These are phyloP conservation scores for Umimayanthus chanpuru DNA, from an alignment of 92 coral and sea anemone genomes.

Conservation along the genomic window DNA sequence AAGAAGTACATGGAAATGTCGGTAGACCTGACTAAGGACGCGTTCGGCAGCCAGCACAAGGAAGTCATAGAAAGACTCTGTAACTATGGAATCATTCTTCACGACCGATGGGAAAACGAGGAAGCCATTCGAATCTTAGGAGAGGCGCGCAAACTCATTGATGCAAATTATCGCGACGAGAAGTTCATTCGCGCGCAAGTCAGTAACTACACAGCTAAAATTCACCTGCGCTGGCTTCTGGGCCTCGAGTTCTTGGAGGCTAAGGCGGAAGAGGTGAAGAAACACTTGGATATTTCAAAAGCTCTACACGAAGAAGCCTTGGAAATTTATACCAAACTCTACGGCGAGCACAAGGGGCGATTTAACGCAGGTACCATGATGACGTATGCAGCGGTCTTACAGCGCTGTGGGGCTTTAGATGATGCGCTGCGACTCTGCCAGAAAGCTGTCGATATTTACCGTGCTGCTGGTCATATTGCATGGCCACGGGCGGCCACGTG, in stretches of 20 bases:
- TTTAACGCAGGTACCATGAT: slow-evolving; percentile 78
- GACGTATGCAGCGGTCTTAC: slow-evolving; percentile 76
- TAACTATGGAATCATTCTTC: slow-evolving; percentile 83
- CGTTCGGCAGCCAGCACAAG: slow-evolving; percentile 59
- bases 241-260: slow-evolving; percentile 63
- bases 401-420: slow-evolving; percentile 61
- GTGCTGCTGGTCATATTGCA: slow-evolving; percentile 76
- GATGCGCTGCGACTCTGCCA: slow-evolving; percentile 63
- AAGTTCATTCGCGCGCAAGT: slow-evolving; percentile 67
- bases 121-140: slow-evolving; percentile 72
- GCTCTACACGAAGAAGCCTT: slow-evolving; percentile 74
- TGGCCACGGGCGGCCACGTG: slow-evolving; percentile 86
- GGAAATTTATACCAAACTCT: slow-evolving; percentile 66
- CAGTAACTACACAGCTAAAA: slow-evolving; percentile 80
- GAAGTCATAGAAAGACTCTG: slow-evolving; percentile 85
- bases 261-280: slow-evolving; percentile 43
- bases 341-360: slow-evolving; percentile 71
- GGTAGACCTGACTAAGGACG: slow-evolving; percentile 70
- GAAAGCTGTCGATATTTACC: slow-evolving; percentile 68
- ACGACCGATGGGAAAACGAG: slow-evolving; percentile 79
- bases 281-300: slow-evolving; percentile 62
- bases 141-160: slow-evolving; percentile 70
- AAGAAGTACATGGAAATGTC: slow-evolving; percentile 74
- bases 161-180: slow-evolving; percentile 38
- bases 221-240: slow-evolving; percentile 75